phyloP scores from a whole-genome alignment of 30 jellyfish, hydroid and myxozoan genomes.

The Haliclystus octoradiatus region DNA sequence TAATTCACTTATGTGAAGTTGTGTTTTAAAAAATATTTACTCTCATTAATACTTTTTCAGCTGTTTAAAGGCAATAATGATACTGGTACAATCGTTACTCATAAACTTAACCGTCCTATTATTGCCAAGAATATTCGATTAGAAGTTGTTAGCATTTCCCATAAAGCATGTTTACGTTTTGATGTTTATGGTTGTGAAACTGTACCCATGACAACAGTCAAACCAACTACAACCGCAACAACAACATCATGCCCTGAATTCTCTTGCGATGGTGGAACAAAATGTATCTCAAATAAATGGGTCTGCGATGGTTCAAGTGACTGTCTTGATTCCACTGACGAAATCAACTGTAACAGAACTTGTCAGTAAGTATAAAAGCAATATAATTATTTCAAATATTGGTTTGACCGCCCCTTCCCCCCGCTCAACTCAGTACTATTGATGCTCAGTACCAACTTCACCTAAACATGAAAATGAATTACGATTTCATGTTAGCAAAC shows the following conservation, averaged over 20 bases:
- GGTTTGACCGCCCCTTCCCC: no score
- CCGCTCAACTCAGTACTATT: no score
- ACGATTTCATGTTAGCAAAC: no score
- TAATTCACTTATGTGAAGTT: no score
- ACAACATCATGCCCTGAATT: conserved; percentile 60
- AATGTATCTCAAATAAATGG: conserved; percentile 61
- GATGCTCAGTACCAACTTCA: no score
- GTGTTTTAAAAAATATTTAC: no score
- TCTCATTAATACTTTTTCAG: conserved; percentile 8
- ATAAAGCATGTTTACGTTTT: conserved; percentile 47
- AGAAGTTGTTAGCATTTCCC: conserved; percentile 2
- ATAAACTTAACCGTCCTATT: conserved; percentile 27
- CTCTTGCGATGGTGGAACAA: conserved; percentile 30
- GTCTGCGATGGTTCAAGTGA: conserved; percentile 53
- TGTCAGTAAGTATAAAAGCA: no score
- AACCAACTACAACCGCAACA: conserved; percentile 9
- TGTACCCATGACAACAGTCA: conserved; percentile 15
- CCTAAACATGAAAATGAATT: no score
- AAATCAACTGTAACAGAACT: conserved; percentile 34
- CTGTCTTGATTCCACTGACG: conserved; percentile 56
- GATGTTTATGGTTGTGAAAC: conserved; percentile 57
- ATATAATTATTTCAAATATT: no score
- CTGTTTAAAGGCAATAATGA: conserved; percentile 34
- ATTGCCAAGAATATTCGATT: conserved; percentile 28
- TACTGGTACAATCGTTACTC: not conserved